Evolutionary conservation across 1,140 invertebrate species (phyloP), one percentile per base, ranked within the genome.

Genomic region (Lasaia peninsularis): DNA sequence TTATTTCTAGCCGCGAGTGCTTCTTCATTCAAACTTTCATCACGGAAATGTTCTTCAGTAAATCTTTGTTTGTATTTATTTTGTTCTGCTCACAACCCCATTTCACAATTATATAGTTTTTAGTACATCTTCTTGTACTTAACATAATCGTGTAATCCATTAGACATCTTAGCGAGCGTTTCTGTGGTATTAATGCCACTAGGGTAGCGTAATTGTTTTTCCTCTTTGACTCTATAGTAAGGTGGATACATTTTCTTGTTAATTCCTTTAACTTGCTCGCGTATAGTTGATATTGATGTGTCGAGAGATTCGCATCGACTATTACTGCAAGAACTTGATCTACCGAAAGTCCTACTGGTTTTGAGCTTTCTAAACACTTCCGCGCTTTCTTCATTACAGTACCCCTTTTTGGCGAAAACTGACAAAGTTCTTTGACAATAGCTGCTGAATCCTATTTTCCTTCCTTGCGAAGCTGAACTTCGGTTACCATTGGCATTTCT

Each of bases 391-490:
- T 44, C 12, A 44, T 44, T 44, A 44, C 37, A 44, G 37, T 44
- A 44, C 37, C 37, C 18, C 37, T 44, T 44, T 20, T 44, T n/a
- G 37, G 37, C 37, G 37, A 44, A 44, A 44, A 44, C 2, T 5
- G 37, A 44, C 37, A 44, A 44, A 44, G 37, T 44, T 44, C 37
- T 44, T 44, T 44, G 8, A 44, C 37, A 5, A 12, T 12, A 16
- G 37, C 11, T 20, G 37, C 37, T 20, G 18, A 44, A 44, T 44
- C 37, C 18, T 12, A n/a, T 44, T 12, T 44, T 44, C 37, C 37
- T 44, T 44, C 37, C 37, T 44, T 44, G 37, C 37, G 37, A 44
- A 44, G 37, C 18, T 44, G 37, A 16, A 44, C 37, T 44, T 44
- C 37, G 37, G 37, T 44, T 44, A 12, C 37, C 37, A 44, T 44